Evolutionary conservation across 2,888 invertebrate genomes (phyloP).

Genomic region (Petrophora chlorosata): DNA sequence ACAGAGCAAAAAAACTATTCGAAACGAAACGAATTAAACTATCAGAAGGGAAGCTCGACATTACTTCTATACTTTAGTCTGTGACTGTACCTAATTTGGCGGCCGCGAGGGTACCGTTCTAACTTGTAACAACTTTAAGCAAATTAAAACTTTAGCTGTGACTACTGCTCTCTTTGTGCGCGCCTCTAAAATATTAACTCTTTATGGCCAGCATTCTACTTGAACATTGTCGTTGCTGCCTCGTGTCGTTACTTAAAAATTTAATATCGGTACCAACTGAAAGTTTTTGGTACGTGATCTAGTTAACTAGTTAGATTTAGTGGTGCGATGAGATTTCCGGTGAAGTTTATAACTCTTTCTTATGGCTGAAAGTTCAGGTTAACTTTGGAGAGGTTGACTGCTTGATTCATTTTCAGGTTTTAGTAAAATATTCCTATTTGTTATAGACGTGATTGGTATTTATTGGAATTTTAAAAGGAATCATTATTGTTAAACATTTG

Average conservation of each 20-base stretch:
- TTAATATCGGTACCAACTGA: conserved; percentile 64
- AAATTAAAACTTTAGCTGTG: conserved; percentile 80
- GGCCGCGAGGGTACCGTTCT: conserved; percentile 77
- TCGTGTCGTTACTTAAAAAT: conserved; percentile 71
- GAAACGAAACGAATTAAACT: conserved; percentile 73
- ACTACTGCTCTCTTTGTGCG: conserved; percentile 78
- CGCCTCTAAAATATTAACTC: conserved; percentile 80
- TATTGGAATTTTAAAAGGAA: too few relatives aligned
- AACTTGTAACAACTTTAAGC: conserved; percentile 82
- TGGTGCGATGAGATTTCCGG: conserved; percentile 40
- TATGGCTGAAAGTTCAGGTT: neutral
- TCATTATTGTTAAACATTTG: too few relatives aligned
- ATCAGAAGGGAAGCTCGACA: conserved; percentile 63
- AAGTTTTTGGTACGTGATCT: conserved; percentile 61
- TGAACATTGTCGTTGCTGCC: conserved; percentile 47
- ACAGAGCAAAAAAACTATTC: conserved; percentile 52
- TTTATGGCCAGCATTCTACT: conserved; percentile 76
- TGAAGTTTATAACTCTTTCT: conserved; percentile 13
- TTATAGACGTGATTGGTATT: too few relatives aligned
- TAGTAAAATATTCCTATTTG: too few relatives aligned
- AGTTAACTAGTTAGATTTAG: conserved; percentile 51
- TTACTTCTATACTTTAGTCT: conserved; percentile 55
- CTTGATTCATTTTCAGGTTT: neutral
- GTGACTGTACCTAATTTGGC: conserved; percentile 78
- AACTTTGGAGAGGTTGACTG: conserved; percentile 1